Percentiles rank a stretch among this genome's conserved stretches.
Evolutionary conservation across 2,797 vertebrate species (phyloP).

Genomic region (Crax fasciolata): DNA sequence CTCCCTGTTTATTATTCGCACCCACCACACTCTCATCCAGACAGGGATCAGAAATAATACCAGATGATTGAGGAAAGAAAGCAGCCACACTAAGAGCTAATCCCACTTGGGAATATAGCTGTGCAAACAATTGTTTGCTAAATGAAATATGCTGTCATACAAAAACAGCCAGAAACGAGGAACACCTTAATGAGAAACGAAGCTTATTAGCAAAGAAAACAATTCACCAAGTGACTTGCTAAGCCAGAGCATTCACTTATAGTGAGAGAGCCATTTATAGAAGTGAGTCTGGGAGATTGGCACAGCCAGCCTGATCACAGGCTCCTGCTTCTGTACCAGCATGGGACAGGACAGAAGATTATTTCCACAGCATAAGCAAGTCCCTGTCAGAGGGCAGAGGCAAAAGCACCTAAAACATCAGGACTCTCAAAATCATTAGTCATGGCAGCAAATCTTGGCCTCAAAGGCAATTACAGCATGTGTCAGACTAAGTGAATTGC

Average conservation of each 20-base stretch:
- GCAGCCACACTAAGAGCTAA: slow-evolving; percentile 19
- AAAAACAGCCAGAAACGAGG: not conserved
- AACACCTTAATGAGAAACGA: slow-evolving; percentile 36
- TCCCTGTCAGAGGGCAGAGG: slow-evolving; percentile 3
- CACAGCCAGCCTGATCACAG: not conserved
- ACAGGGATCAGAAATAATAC: slow-evolving; percentile 48
- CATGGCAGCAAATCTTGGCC: slow-evolving; percentile 24
- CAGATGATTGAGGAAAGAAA: slow-evolving; percentile 38
- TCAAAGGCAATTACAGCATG: slow-evolving; percentile 15
- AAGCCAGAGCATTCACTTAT: not conserved
- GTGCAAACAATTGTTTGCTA: slow-evolving; percentile 48
- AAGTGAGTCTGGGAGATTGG: not conserved
- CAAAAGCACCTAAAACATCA: slow-evolving; percentile 16
- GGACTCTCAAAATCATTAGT: slow-evolving; percentile 32
- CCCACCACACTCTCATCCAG: not conserved
- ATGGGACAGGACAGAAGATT: not conserved
- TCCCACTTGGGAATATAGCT: slow-evolving; percentile 10
- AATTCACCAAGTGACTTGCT: not conserved
- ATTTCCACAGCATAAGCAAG: not conserved
- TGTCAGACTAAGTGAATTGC: not conserved
- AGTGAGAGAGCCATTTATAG: not conserved
- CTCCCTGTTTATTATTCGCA: not conserved
- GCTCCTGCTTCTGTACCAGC: not conserved
- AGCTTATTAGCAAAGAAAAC: slow-evolving; percentile 34
- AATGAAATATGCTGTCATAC: slow-evolving; percentile 30